Percentiles rank a stretch among this genome's conserved stretches.
Conservation (phyloP, 2,888 invertebrate species). For the Lobophora halterata region DNA sequence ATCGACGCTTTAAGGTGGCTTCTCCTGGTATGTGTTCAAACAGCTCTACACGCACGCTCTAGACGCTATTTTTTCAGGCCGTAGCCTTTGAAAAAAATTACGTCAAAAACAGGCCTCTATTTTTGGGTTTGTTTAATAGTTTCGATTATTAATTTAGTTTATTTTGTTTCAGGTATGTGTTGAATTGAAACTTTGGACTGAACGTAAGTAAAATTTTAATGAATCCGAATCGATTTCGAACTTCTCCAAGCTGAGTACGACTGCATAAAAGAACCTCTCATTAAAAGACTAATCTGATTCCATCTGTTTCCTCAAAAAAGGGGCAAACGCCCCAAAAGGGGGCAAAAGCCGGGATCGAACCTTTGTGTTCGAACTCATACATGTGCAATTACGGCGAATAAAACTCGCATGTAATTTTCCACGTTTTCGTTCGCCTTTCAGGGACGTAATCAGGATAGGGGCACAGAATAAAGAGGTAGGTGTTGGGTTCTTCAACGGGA, state of each 20-base stretch:
- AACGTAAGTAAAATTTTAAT: conserved; percentile 17
- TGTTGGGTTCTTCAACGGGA: conserved; percentile 5
- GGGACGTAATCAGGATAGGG: conserved; percentile 13
- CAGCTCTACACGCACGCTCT: no score
- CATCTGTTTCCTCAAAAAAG: conserved; percentile 32
- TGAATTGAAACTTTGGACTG: conserved; percentile 1
- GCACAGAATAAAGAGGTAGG: no score
- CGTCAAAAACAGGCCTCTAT: no score
- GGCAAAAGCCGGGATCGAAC: conserved; percentile 27
- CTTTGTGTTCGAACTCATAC: conserved; percentile 34
- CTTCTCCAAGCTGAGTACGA: conserved; percentile 17
- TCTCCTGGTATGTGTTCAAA: no score
- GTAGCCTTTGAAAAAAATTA: no score
- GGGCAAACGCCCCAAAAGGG: not conserved
- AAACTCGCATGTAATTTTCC: conserved; percentile 47
- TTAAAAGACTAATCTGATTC: conserved; percentile 38
- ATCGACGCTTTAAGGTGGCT: no score
- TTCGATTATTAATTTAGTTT: not conserved
- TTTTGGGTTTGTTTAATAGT: no score
- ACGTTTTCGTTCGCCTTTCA: conserved; percentile 29
- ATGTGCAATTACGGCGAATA: conserved; percentile 50
- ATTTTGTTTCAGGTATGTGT: conserved; percentile 26
- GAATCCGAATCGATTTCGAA: conserved; percentile 19
- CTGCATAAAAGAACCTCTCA: conserved; percentile 34
- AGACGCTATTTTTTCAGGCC: no score